These are phyloP conservation scores for Xenops minutus DNA, from an alignment of 2,797 vertebrate species.

Conservation along the genomic window DNA sequence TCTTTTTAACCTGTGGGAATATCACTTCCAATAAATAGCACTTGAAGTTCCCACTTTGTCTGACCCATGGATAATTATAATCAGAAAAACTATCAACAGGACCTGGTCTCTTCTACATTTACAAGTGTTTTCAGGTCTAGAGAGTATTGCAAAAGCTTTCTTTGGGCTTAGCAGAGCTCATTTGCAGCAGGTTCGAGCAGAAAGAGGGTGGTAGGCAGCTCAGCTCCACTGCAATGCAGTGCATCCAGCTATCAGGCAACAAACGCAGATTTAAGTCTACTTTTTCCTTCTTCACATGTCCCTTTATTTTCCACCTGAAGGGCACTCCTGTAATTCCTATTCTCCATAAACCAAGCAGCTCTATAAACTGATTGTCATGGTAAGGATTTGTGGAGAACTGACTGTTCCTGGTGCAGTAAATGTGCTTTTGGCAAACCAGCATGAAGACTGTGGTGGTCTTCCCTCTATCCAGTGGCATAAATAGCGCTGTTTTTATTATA, in stretches of 20 bases:
- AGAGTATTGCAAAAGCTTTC: not conserved
- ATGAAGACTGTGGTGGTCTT: not conserved
- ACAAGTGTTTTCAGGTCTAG: not conserved
- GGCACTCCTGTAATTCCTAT: not conserved
- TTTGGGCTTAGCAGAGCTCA: not conserved
- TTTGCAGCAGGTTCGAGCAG: not conserved
- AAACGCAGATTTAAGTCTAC: not conserved
- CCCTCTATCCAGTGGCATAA: not conserved
- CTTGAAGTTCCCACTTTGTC: not conserved
- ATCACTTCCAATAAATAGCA: not conserved
- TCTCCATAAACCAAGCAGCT: not conserved
- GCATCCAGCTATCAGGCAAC: not conserved
- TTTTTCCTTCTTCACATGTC: not conserved
- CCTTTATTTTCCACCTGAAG: not conserved
- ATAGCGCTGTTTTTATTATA: not conserved
- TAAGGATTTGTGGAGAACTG: not conserved
- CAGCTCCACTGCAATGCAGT: not conserved
- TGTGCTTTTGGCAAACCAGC: not conserved
- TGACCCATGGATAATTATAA: not conserved
- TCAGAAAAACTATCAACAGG: not conserved
- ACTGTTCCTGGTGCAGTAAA: not conserved
- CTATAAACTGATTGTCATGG: accelerated
- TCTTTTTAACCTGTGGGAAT: not conserved
- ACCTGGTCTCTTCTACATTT: not conserved
- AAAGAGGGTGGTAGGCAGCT: not conserved